Conservation (phyloP, 1,140 invertebrate genomes). For the Tribolium madens region DNA sequence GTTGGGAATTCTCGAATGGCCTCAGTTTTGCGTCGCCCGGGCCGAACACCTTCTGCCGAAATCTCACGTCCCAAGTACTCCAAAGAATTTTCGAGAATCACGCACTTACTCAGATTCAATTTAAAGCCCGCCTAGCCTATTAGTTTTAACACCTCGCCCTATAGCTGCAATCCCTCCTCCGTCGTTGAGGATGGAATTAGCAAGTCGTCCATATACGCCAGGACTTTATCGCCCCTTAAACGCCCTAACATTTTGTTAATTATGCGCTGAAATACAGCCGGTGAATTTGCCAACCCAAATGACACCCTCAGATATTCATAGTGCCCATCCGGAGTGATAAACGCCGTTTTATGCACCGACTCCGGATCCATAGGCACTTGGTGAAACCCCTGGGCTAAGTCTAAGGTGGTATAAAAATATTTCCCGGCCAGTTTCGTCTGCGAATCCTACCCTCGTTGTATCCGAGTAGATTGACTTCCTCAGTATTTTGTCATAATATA, state of each 20-base stretch:
- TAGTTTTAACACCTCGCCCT: constrained; percentile 52
- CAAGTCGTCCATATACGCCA: constrained; percentile 57
- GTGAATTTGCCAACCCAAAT: constrained; percentile 66
- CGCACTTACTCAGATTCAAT: constrained; percentile 50
- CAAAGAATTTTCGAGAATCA: constrained; percentile 42
- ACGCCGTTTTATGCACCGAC: constrained; percentile 22
- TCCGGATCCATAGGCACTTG: constrained; percentile 41
- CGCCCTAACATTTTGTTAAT: constrained; percentile 62
- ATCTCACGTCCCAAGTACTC: constrained; percentile 47
- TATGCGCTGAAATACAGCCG: constrained; percentile 65
- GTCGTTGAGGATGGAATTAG: constrained; percentile 54
- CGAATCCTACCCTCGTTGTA: constrained; percentile 28
- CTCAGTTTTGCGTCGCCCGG: constrained; percentile 55
- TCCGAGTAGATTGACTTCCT: constrained; percentile 52
- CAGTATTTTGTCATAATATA: constrained; percentile 63
- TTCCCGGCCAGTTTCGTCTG: constrained; percentile 46
- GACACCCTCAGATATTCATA: constrained; percentile 67
- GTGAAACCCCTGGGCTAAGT: constrained; percentile 52
- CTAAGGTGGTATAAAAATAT: constrained; percentile 53
- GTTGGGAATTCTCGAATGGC: constrained; percentile 59
- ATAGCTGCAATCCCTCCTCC: constrained; percentile 51
- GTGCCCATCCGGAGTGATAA: constrained; percentile 58
- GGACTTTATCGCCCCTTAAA: constrained; percentile 41
- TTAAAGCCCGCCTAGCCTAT: constrained; percentile 42
- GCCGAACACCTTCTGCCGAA: constrained; percentile 45